Conservation (phyloP, 2,797 vertebrate genomes). For the Tympanoctomys barrerae region DNA sequence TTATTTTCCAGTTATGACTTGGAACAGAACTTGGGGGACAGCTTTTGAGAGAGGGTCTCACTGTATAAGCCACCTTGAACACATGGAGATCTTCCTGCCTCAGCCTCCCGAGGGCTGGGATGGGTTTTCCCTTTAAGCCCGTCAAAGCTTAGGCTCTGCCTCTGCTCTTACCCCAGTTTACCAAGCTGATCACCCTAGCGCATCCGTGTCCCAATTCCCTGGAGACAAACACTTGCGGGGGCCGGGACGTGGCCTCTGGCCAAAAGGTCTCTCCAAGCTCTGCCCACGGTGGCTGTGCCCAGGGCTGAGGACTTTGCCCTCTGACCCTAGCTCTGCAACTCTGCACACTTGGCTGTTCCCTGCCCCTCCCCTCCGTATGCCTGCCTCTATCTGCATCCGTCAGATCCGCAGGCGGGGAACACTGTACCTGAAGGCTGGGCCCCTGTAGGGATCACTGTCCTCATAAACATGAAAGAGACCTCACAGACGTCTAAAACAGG, state of each 20-base stretch:
- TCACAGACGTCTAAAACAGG: neutral
- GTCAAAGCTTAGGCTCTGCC: neutral
- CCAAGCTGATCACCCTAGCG: neutral
- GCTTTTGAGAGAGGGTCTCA: neutral
- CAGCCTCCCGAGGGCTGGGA: neutral
- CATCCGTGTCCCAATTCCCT: neutral
- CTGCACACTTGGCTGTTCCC: neutral
- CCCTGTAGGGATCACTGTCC: neutral
- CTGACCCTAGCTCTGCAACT: neutral
- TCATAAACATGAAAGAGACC: neutral
- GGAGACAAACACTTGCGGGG: neutral
- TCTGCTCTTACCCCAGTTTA: neutral
- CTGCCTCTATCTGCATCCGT: accelerated
- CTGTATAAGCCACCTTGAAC: neutral
- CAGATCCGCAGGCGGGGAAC: accelerated
- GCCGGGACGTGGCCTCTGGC: neutral
- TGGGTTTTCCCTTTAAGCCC: neutral
- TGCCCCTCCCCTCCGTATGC: neutral
- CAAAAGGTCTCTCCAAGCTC: neutral
- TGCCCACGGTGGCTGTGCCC: neutral
- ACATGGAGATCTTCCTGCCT: neutral
- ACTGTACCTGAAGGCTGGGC: neutral
- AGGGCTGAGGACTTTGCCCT: neutral
- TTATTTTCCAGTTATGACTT: neutral
- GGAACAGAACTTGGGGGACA: neutral